These are phyloP conservation scores for Quadriops clusia DNA, from an alignment of 2,888 invertebrate genomes.

Conservation along the genomic window DNA sequence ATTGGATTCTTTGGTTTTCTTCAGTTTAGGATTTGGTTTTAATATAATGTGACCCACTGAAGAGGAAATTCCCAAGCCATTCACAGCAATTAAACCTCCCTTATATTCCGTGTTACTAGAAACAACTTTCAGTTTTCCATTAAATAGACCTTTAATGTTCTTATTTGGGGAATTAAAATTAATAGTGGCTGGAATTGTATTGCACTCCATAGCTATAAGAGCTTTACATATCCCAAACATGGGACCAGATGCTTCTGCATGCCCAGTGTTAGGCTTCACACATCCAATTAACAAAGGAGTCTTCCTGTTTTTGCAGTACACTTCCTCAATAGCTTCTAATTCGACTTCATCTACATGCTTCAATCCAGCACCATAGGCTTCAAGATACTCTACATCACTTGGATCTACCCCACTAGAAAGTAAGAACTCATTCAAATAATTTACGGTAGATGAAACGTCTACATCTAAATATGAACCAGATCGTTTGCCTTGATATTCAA, in stretches of 20 bases:
- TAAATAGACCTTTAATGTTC: conserved; percentile 72
- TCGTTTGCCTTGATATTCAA: conserved; percentile 45
- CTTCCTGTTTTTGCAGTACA: conserved; percentile 72
- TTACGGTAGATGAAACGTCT: conserved; percentile 32
- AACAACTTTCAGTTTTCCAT: conserved; percentile 70
- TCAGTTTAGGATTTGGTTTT: conserved; percentile 61
- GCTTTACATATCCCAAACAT: conserved; percentile 82
- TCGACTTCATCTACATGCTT: conserved; percentile 51
- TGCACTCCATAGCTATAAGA: conserved; percentile 82
- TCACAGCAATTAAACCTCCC: conserved; percentile 80
- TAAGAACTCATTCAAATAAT: conserved; percentile 46
- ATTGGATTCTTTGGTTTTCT: conserved; percentile 44
- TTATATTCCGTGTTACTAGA: conserved; percentile 69
- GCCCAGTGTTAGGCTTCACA: conserved; percentile 96
- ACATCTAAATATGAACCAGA: conserved; percentile 28
- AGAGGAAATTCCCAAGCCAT: conserved; percentile 97
- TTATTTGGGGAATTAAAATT: conserved; percentile 82
- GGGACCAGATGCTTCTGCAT: conserved; percentile 85
- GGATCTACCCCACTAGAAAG: conserved; percentile 36
- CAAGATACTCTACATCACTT: conserved; percentile 31
- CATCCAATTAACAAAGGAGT: conserved; percentile 82
- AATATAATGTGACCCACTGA: conserved; percentile 84
- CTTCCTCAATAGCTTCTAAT: conserved; percentile 78
- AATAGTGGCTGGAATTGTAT: conserved; percentile 78
- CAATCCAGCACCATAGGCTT: conserved; percentile 32